These are phyloP conservation scores for Mastomys coucha DNA, from an alignment of 2,113 vertebrate genomes.

Conservation along the genomic window DNA sequence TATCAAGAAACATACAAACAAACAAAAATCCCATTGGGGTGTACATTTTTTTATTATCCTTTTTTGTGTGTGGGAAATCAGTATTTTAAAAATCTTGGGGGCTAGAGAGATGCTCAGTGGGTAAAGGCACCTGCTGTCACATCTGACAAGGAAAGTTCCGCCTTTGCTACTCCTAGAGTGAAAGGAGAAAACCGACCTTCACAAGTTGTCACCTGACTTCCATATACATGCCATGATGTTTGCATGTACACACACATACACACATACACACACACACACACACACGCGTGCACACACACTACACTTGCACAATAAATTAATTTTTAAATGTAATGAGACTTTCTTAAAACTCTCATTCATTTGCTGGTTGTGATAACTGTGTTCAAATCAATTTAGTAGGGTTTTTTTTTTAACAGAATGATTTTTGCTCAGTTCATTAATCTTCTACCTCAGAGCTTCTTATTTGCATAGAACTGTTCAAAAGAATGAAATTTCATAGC, in stretches of 20 bases:
- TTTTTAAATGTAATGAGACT: neutral
- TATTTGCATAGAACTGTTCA: slow-evolving; percentile 64
- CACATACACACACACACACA: neutral
- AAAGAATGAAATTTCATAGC: slow-evolving; percentile 64
- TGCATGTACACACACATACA: neutral
- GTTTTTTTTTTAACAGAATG: neutral
- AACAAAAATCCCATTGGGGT: neutral
- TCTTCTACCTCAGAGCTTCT: slow-evolving; percentile 41
- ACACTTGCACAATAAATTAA: too few species aligned
- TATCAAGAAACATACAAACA: neutral
- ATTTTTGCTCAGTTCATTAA: slow-evolving; percentile 55
- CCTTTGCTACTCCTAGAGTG: too few species aligned
- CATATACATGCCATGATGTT: neutral
- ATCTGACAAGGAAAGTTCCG: too few species aligned
- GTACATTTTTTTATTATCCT: slow-evolving; percentile 10
- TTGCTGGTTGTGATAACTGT: neutral
- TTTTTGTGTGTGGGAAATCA: slow-evolving; percentile 33
- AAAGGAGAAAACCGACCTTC: neutral
- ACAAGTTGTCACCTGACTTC: neutral
- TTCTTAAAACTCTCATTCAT: neutral
- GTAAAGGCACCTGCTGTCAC: neutral
- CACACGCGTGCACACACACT: neutral
- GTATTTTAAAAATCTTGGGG: slow-evolving; percentile 60
- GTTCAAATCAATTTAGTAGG: slow-evolving; percentile 26
- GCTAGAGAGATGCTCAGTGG: too few species aligned